Evolutionary conservation across 2,888 invertebrate species (phyloP).

Genomic region (Vannuccia rotundouncinata): DNA sequence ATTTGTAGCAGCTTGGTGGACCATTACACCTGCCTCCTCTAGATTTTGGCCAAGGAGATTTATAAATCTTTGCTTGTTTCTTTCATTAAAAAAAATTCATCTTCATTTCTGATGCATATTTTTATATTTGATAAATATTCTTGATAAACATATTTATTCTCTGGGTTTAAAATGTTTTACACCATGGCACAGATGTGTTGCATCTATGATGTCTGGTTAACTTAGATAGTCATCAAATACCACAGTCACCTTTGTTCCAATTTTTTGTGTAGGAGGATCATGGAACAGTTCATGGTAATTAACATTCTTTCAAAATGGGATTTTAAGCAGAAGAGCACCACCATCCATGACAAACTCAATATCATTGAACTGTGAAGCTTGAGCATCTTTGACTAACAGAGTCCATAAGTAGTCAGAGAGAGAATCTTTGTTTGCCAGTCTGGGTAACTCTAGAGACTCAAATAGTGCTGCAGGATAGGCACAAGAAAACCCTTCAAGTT

Average conservation of each 20-base stretch:
- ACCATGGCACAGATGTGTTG: slow-evolving; percentile 24
- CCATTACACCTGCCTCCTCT: slow-evolving; percentile 27
- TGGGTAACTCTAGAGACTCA: slow-evolving; percentile 40
- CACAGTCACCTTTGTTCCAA: slow-evolving; percentile 25
- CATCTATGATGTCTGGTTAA: slow-evolving; percentile 11
- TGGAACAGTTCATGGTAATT: neutral
- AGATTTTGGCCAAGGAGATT: slow-evolving; percentile 40
- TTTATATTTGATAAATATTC: neutral
- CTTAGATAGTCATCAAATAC: slow-evolving; percentile 22
- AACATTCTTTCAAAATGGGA: neutral
- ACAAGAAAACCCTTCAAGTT: slow-evolving; percentile 41
- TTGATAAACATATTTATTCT: too few species aligned
- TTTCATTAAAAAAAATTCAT: slow-evolving; percentile 43
- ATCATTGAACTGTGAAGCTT: slow-evolving; percentile 11
- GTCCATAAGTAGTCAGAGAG: slow-evolving; percentile 43
- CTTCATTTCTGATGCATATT: slow-evolving; percentile 41
- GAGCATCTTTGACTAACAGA: slow-evolving; percentile 38
- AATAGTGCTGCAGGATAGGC: slow-evolving; percentile 42
- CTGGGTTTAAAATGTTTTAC: too few species aligned
- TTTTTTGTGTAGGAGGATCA: neutral
- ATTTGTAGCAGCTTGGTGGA: slow-evolving; percentile 43
- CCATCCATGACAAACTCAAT: slow-evolving; percentile 16
- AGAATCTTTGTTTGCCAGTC: slow-evolving; percentile 42
- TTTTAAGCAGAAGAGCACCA: slow-evolving; percentile 1
- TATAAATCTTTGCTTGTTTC: slow-evolving; percentile 44